phyloP scores from a whole-genome alignment of 2,113 vertebrate genomes.

The Erpornis zantholeuca region DNA sequence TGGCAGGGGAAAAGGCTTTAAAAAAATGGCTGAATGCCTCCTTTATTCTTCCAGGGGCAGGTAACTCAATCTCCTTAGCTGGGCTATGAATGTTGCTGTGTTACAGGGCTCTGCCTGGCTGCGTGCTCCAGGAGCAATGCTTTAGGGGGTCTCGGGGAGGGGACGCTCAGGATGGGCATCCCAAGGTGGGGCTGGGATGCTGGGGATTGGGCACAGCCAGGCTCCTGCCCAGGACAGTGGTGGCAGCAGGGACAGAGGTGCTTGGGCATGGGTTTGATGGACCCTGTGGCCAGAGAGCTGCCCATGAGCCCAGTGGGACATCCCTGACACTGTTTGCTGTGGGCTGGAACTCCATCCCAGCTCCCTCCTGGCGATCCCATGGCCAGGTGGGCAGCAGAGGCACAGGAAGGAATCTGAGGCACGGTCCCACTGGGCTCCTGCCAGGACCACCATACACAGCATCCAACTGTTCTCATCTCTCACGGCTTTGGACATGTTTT shows the following conservation, averaged over 20 bases:
- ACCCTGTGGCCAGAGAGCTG: background rate
- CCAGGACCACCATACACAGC: rapidly evolving
- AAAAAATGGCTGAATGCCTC: constrained; percentile 16
- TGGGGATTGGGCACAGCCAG: background rate
- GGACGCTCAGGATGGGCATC: background rate
- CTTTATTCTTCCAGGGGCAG: constrained; percentile 47
- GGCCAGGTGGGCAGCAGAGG: background rate
- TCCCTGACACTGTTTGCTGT: background rate
- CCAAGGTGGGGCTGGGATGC: background rate
- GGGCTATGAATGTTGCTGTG: background rate
- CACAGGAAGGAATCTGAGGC: background rate
- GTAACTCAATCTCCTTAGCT: constrained; percentile 17
- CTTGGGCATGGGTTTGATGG: rapidly evolving
- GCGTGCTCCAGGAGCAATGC: rapidly evolving
- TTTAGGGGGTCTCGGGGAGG: background rate
- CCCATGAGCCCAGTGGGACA: rapidly evolving
- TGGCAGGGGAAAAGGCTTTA: constrained; percentile 2
- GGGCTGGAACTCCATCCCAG: background rate
- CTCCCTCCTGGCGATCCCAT: background rate
- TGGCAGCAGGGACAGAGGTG: background rate
- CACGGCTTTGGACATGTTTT: rapidly evolving
- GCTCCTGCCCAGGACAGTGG: background rate
- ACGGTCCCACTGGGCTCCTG: rapidly evolving
- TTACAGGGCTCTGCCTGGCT: background rate
- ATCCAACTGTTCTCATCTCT: background rate